Conservation (phyloP, 2,797 vertebrate genomes). For the Eulemur mongoz region DNA sequence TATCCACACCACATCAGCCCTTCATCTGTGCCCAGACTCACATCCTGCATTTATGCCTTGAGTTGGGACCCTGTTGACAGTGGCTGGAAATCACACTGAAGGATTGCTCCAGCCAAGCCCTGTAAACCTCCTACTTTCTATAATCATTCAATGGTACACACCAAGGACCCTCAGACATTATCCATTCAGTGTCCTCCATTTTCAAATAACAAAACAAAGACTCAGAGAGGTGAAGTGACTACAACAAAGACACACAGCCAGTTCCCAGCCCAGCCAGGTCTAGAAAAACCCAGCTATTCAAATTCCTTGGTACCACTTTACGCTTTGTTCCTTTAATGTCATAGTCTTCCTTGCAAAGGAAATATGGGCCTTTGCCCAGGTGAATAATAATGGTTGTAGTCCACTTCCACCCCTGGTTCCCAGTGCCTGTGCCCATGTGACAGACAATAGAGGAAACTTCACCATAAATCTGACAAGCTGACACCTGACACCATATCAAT, state of each 20-base stretch:
- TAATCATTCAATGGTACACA: neutral
- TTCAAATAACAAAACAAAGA: conserved; percentile 12
- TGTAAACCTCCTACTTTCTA: neutral
- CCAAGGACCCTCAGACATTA: neutral
- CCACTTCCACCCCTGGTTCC: conserved; percentile 53
- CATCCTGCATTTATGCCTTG: neutral
- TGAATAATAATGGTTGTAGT: neutral
- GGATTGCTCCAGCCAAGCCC: neutral
- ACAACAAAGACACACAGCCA: neutral
- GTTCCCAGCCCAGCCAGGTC: neutral
- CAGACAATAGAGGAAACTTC: conserved; percentile 45
- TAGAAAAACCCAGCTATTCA: neutral
- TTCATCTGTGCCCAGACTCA: neutral
- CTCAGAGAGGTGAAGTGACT: neutral
- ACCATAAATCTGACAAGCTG: conserved; percentile 76
- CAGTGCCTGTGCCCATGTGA: conserved; percentile 64
- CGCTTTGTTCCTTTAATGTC: neutral
- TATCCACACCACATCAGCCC: neutral
- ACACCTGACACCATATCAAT: conserved; percentile 71
- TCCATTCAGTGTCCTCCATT: neutral
- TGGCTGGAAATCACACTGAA: neutral
- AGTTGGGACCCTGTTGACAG: neutral
- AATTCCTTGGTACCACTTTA: neutral
- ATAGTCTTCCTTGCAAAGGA: neutral
- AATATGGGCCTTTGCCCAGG: neutral